These are phyloP conservation scores for Epicampocera succincta DNA, from an alignment of 2,888 invertebrate species.

Conservation along the genomic window DNA sequence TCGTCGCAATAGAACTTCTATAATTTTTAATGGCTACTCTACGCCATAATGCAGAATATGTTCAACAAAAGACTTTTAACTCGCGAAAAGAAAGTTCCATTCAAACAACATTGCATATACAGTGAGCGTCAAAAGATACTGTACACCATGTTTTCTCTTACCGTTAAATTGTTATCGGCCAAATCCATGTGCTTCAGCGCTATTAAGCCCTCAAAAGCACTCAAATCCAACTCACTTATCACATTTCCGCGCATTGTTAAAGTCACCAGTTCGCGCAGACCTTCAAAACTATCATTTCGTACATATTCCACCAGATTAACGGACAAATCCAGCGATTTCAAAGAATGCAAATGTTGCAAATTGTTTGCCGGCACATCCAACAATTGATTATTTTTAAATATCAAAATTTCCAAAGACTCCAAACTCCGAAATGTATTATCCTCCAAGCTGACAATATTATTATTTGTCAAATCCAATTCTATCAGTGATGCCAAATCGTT, in stretches of 20 bases:
- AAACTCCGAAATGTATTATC: slow-evolving; percentile 87
- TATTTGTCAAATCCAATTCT: slow-evolving; percentile 89
- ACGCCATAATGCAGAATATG: no score
- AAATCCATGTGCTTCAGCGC: slow-evolving; percentile 88
- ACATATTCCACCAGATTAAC: slow-evolving; percentile 90
- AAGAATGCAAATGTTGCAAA: slow-evolving; percentile 85
- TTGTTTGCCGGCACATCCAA: slow-evolving; percentile 89
- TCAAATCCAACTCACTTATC: slow-evolving; percentile 87
- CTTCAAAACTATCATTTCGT: slow-evolving; percentile 87
- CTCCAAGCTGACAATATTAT: slow-evolving; percentile 88
- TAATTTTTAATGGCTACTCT: no score
- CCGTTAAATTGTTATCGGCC: slow-evolving; percentile 91
- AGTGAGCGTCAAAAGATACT: no score
- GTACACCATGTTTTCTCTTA: slow-evolving; percentile 74
- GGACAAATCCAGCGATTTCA: slow-evolving; percentile 89
- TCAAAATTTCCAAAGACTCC: slow-evolving; percentile 87
- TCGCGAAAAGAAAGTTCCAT: no score
- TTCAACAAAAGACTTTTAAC: no score
- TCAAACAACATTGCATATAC: no score
- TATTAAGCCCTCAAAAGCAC: slow-evolving; percentile 88
- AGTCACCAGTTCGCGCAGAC: slow-evolving; percentile 86
- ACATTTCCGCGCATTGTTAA: slow-evolving; percentile 90
- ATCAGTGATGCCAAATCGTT: slow-evolving; percentile 88
- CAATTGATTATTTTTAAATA: slow-evolving; percentile 90
- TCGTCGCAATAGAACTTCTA: no score